Evolutionary conservation across 2,797 vertebrate species (phyloP), one percentile per base, ranked within the genome.

Genomic region (Sebastes flavidus): DNA sequence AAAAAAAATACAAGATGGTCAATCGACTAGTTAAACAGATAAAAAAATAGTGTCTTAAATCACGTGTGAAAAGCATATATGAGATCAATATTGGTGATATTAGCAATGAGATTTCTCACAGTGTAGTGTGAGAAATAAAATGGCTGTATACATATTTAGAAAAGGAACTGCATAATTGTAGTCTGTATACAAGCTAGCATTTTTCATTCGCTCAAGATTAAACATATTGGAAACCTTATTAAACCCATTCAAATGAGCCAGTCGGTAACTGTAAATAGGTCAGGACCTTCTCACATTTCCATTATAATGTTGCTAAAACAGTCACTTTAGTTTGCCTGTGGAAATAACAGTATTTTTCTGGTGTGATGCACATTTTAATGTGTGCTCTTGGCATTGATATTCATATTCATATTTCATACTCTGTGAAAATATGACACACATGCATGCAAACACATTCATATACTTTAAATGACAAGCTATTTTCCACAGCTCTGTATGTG

Each of bases 221-320:
- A 75, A 55, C 42, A 61, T 42, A 16, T 27, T 61, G 22, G 29
- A 83, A 86, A 83, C 55, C 67, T 65, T 67, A 87, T 90, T 86
- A 88, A 81, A 56, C 61, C 20, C 3, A 18, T 71, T 80, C 69
- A 81, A 82, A 74, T 79, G 63, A 86, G 60, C 20, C 32, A 66
- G 52, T 68, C 75, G 76, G 30, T 18, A 55, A 63, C 13, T 75
- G 14, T 22, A 25, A 78, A 84, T 84, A 77, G 70, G 70, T 80
- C 59, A 58, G 3, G 58, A 63, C 63, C 60, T 54, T 77, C 60
- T 69, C 68, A 74, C 42, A 72, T 77, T 83, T 83, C 25, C 69
- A 84, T 77, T 75, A 73, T 6, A 6, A 59, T 70, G 25, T 46
- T 63, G 20, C 55, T 42, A 65, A 72, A 86, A 75, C 16, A 36